phyloP scores from a whole-genome alignment of 2,797 vertebrate species.

The Melanogrammus aeglefinus region DNA sequence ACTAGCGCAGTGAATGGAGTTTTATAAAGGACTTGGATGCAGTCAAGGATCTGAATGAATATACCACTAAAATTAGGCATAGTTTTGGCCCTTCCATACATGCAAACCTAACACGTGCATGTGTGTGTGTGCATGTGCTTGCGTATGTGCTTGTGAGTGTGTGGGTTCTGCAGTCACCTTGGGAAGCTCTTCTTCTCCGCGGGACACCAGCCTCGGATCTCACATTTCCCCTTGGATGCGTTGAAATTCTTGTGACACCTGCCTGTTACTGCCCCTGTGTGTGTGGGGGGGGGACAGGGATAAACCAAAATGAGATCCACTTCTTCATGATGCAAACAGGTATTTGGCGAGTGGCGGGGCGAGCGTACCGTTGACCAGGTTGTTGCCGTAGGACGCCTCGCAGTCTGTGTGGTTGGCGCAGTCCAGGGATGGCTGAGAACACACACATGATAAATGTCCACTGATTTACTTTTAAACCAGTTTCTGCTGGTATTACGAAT shows the following conservation, averaged over 20 bases:
- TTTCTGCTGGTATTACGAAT: no score
- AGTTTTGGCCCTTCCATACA: neutral
- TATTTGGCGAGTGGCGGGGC: neutral
- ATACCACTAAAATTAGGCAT: neutral
- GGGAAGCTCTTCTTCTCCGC: constrained; percentile 70
- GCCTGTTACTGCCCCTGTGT: constrained; percentile 80
- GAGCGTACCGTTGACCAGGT: neutral
- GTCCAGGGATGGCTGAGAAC: neutral
- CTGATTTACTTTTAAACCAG: no score
- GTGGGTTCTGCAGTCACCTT: constrained; percentile 59
- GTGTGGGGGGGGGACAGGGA: no score
- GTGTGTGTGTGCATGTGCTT: constrained; percentile 10
- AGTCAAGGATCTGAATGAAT: no score
- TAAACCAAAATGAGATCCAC: neutral
- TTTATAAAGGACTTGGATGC: no score
- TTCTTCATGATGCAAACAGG: neutral
- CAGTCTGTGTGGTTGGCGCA: neutral
- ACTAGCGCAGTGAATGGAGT: no score
- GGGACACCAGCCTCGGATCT: constrained; percentile 92
- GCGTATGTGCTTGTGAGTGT: constrained; percentile 17
- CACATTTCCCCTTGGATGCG: constrained; percentile 62
- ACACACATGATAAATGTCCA: no score
- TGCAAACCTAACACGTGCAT: neutral
- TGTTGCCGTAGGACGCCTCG: neutral
- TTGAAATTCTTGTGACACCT: constrained; percentile 67